Percentiles rank a stretch among this genome's conserved stretches.
Evolutionary conservation across 2,888 invertebrate species (phyloP).

Genomic region (Ptychoptera albimana): DNA sequence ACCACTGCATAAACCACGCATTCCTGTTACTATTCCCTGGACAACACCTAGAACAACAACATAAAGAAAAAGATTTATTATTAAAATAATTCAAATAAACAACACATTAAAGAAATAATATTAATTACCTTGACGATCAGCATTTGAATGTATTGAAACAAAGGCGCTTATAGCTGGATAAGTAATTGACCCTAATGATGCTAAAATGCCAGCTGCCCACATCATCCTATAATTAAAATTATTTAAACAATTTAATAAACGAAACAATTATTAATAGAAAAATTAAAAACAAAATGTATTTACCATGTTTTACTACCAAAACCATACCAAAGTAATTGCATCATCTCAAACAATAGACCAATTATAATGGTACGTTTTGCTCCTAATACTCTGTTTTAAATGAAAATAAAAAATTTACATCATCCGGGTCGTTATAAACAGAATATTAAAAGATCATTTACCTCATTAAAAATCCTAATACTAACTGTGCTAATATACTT

Average conservation of each 20-base stretch:
- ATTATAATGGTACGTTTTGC: slow-evolving; percentile 95
- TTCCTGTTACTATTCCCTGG: slow-evolving; percentile 97
- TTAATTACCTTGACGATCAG: slow-evolving; percentile 78
- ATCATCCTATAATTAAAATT: slow-evolving; percentile 58
- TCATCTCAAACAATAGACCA: slow-evolving; percentile 89
- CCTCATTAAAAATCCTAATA: slow-evolving; percentile 66
- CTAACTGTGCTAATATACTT: slow-evolving; percentile 88
- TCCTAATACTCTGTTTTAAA: slow-evolving; percentile 47
- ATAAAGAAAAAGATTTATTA: slow-evolving; percentile 1
- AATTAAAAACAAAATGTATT: slow-evolving; percentile 14
- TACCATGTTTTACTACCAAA: slow-evolving; percentile 90
- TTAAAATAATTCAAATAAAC: background rate
- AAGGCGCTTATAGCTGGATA: slow-evolving; percentile 99
- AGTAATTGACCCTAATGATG: slow-evolving; percentile 89
- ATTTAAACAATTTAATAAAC: background rate
- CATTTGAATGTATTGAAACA: slow-evolving; percentile 91
- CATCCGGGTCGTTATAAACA: background rate
- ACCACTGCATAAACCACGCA: slow-evolving; percentile 94
- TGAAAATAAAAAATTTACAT: background rate
- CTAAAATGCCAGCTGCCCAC: slow-evolving; percentile 97
- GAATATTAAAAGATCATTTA: slow-evolving; percentile 14
- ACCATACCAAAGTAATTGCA: slow-evolving; percentile 95
- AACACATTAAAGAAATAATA: background rate
- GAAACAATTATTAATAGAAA: background rate
- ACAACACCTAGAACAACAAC: slow-evolving; percentile 44